A percentile compares a stretch with the other conserved stretches of the same genome.
Evolutionary conservation across 2,113 vertebrate species (phyloP).

Genomic region (Rhagologus leucostigma): DNA sequence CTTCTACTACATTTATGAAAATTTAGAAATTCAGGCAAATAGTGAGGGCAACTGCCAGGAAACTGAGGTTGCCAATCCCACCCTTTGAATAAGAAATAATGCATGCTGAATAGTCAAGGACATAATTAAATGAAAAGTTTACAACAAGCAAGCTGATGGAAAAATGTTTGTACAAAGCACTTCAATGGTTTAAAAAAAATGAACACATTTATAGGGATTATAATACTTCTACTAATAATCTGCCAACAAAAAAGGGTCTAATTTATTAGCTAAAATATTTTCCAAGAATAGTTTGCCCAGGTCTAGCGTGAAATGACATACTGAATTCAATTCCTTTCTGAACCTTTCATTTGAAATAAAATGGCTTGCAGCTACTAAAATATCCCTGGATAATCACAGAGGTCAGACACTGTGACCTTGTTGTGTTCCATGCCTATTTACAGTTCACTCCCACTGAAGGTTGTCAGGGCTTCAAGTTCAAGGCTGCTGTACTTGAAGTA

Average conservation of each 20-base stretch:
- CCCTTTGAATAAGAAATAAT: not conserved
- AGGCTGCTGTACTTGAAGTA: not conserved
- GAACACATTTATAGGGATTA: not conserved
- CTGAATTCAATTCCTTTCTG: conserved; percentile 11
- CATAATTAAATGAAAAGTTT: not conserved
- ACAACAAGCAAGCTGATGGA: not conserved
- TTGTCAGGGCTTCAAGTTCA: conserved; percentile 30
- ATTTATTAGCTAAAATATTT: conserved; percentile 19
- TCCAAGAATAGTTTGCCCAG: not conserved
- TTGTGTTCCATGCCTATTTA: conserved; percentile 13
- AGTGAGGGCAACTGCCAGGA: not conserved
- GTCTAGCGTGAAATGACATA: not conserved
- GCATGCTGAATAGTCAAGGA: not conserved
- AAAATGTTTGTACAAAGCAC: not conserved
- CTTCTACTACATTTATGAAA: not conserved
- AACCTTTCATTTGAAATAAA: conserved; percentile 23
- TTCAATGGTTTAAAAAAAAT: not conserved
- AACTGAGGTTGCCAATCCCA: not conserved
- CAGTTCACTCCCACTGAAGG: not conserved
- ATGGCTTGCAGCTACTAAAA: not conserved
- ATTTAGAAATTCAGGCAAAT: not conserved
- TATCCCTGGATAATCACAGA: not conserved
- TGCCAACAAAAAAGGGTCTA: not conserved
- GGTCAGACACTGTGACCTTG: conserved; percentile 12
- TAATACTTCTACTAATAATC: not conserved